phyloP scores from a whole-genome alignment of 1,140 invertebrate species.

The Drosophila orosa region DNA sequence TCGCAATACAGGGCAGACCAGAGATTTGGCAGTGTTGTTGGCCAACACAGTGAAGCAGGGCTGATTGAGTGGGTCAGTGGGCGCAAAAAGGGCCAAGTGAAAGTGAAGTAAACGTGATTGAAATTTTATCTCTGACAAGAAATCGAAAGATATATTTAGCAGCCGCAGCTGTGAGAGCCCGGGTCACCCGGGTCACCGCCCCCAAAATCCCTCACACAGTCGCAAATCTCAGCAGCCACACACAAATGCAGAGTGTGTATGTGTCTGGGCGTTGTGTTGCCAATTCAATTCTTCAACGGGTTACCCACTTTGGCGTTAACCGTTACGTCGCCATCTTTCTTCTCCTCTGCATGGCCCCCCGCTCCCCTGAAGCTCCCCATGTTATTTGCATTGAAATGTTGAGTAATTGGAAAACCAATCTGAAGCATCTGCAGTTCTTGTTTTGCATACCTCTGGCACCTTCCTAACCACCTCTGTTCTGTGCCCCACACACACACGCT shows the following conservation, averaged over 20 bases:
- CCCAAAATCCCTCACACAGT: constrained; percentile 14
- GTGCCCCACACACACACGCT: not conserved
- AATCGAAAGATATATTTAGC: constrained; percentile 61
- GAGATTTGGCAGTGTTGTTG: constrained; percentile 6
- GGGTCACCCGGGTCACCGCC: constrained; percentile 35
- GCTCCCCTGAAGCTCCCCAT: constrained; percentile 9
- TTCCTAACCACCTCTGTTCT: constrained; percentile 24
- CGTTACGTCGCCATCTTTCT: constrained; percentile 45
- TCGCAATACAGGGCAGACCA: not conserved
- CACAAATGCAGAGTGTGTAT: constrained; percentile 27
- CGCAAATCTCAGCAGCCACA: constrained; percentile 28
- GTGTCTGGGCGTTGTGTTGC: constrained; percentile 29
- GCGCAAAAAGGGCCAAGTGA: constrained; percentile 42
- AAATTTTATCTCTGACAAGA: constrained; percentile 77
- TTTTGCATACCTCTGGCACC: constrained; percentile 70
- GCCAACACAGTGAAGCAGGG: constrained; percentile 18
- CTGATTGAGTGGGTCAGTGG: constrained; percentile 50
- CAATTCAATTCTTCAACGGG: constrained; percentile 48
- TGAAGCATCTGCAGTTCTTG: constrained; percentile 80
- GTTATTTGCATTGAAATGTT: constrained; percentile 81
- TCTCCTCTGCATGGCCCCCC: not conserved
- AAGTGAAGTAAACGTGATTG: constrained; percentile 78
- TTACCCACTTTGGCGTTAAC: constrained; percentile 45
- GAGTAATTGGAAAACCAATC: constrained; percentile 82
- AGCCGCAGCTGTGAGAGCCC: constrained; percentile 44